These are phyloP conservation scores for Cervus canadensis DNA, from an alignment of 2,113 vertebrate genomes.

Conservation along the genomic window DNA sequence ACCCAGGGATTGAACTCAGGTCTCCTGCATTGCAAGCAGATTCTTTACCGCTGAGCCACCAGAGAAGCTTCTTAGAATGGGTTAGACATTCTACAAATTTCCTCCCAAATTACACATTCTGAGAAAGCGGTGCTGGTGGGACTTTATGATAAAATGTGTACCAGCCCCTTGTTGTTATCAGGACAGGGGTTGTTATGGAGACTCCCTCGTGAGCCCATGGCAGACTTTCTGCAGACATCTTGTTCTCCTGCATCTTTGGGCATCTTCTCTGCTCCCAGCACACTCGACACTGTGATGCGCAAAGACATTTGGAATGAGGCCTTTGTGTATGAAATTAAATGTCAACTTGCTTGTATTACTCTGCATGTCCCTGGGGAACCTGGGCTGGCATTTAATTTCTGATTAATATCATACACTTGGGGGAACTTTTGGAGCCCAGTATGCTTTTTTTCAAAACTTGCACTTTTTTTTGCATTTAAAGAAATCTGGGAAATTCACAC, in stretches of 20 bases:
- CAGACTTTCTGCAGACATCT: background rate
- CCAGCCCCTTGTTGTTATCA: background rate
- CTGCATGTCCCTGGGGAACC: background rate
- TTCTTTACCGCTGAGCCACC: background rate
- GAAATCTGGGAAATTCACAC: background rate
- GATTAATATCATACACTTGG: conserved; percentile 30
- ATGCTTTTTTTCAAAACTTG: background rate
- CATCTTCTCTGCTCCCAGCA: background rate
- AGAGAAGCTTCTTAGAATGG: background rate
- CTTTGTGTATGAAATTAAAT: conserved; percentile 44
- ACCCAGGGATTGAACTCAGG: background rate
- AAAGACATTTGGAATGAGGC: background rate
- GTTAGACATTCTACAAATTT: background rate
- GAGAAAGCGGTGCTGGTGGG: background rate
- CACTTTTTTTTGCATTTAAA: background rate
- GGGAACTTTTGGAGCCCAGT: background rate
- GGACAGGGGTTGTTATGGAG: accelerated
- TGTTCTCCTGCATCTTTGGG: background rate
- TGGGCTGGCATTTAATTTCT: conserved; percentile 20
- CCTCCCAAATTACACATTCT: background rate
- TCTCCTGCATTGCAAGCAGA: background rate
- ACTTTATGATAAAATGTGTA: background rate
- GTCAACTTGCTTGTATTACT: conserved; percentile 22
- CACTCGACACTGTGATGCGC: background rate
- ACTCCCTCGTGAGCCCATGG: background rate